phyloP scores from a whole-genome alignment of 2,797 vertebrate species.

The Champsocephalus gunnari region DNA sequence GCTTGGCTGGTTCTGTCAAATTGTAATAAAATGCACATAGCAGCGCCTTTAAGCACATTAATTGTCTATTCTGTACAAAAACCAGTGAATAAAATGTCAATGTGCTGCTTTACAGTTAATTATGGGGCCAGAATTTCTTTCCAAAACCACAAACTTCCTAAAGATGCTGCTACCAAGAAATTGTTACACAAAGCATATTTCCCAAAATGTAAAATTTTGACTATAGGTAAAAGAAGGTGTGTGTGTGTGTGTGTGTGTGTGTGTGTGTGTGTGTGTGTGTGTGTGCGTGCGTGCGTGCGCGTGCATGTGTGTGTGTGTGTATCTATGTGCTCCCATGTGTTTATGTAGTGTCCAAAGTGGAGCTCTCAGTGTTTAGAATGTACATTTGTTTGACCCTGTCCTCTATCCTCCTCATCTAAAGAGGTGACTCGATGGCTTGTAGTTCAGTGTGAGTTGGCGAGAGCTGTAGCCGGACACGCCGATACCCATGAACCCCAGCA shows the following conservation, averaged over 20 bases:
- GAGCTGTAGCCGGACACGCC: constrained; percentile 84
- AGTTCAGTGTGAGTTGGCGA: constrained; percentile 82
- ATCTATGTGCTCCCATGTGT: neutral
- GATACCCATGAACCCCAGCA: constrained; percentile 83
- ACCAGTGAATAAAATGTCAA: neutral
- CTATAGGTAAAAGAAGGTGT: neutral
- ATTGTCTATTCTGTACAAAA: neutral
- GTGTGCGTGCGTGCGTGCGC: neutral
- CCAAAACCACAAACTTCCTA: neutral
- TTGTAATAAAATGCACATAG: neutral
- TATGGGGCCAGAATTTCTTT: neutral
- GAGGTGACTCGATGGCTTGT: constrained; percentile 78
- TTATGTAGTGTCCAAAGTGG: too few relatives aligned
- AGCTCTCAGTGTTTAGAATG: constrained; percentile 20
- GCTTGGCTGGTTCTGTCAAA: neutral
- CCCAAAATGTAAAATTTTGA: constrained; percentile 2
- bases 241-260: neutral
- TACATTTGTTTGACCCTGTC: neutral
- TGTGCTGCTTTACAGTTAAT: neutral
- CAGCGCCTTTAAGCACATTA: neutral
- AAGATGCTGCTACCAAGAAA: neutral
- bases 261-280: constrained; percentile 5
- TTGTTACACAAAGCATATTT: neutral
- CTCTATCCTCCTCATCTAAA: constrained; percentile 69
- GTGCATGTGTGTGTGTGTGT: constrained; percentile 8